Evolutionary conservation across 2,888 invertebrate genomes (phyloP), one percentile per base, ranked within the genome.

Genomic region (Gortyna flavago): DNA sequence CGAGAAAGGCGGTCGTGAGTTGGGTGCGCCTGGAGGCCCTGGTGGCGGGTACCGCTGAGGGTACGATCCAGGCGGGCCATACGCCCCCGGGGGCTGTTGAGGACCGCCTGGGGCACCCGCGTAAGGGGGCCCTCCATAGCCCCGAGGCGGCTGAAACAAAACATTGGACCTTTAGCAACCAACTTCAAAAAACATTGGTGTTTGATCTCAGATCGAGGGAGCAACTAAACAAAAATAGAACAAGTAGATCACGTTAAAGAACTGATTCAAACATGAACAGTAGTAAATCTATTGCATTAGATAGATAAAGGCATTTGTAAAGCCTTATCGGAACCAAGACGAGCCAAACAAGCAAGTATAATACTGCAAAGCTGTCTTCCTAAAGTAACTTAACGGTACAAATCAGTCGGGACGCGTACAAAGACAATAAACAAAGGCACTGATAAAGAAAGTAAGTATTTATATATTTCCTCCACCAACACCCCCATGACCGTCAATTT

Each of bases 11-110:
- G 97, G 96, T 87, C 97, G 91, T 61, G 95, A 95, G 88, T 96
- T 96, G 57, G 96, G 95, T 75, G 96, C 95, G 73, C 95, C 95
- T 62, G 95, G 94, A 66, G 96, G 94, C 16, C 96, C 95, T 67
- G 95, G 96, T 73, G 96, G 96, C 86, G 95, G 95, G 85, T 97
- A 97, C 91, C 97, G 93, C 88, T 97, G 97, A 75, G 97, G 97
- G 91, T 97, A 97, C 65, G 97, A 97, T 86, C 97, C 97, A 75
- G 97, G 97, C 77, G 97, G 97, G 81, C 97, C 95, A 89, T 96
- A 96, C 25, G 93, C 95, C 64, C 94, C 95, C 74, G 96, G 96
- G 75, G 95, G 96, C 92, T 96, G 96, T 91, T 95, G 96, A 48
- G 95, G 95, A 61, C 95, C 96, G 86, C 95, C 95, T 76, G 96